These are phyloP conservation scores for Nematolebias whitei DNA, from an alignment of 2,113 vertebrate species.

Conservation along the genomic window DNA sequence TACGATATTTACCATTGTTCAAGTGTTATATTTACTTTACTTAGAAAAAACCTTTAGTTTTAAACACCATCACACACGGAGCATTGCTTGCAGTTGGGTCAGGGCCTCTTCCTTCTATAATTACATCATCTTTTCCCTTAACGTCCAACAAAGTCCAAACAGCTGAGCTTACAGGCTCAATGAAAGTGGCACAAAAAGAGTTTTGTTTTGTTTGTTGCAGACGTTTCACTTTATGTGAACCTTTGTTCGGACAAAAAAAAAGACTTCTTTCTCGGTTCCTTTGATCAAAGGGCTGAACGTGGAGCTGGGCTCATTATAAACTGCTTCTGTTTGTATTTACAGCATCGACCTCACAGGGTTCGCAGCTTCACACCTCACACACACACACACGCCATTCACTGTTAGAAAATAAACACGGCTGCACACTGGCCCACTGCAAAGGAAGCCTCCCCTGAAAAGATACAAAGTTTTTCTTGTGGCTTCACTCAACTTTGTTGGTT, in stretches of 20 bases:
- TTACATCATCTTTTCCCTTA: not conserved
- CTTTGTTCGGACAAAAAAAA: constrained; percentile 37
- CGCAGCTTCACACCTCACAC: constrained; percentile 59
- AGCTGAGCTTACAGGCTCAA: constrained; percentile 23
- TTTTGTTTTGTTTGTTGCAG: constrained; percentile 37
- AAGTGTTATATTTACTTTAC: not conserved
- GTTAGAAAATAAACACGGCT: constrained; percentile 56
- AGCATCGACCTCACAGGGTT: constrained; percentile 68
- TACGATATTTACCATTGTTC: too few relatives aligned
- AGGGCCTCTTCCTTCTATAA: not conserved
- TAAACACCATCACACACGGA: not conserved
- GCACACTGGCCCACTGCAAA: constrained; percentile 31
- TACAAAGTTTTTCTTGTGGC: constrained; percentile 54
- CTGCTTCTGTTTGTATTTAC: constrained; percentile 63
- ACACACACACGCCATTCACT: constrained; percentile 51
- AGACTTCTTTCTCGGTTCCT: constrained; percentile 36
- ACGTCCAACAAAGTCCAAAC: not conserved
- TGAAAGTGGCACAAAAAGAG: constrained; percentile 36
- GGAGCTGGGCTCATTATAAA: constrained; percentile 57
- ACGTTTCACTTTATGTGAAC: constrained; percentile 24
- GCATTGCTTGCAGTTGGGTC: not conserved
- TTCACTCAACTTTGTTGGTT: constrained; percentile 61
- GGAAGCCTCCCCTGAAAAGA: constrained; percentile 61
- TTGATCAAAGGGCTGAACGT: constrained; percentile 56
- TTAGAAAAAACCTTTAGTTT: not conserved